phyloP scores from a whole-genome alignment of 2,888 invertebrate genomes.

The Xylota sylvarum region DNA sequence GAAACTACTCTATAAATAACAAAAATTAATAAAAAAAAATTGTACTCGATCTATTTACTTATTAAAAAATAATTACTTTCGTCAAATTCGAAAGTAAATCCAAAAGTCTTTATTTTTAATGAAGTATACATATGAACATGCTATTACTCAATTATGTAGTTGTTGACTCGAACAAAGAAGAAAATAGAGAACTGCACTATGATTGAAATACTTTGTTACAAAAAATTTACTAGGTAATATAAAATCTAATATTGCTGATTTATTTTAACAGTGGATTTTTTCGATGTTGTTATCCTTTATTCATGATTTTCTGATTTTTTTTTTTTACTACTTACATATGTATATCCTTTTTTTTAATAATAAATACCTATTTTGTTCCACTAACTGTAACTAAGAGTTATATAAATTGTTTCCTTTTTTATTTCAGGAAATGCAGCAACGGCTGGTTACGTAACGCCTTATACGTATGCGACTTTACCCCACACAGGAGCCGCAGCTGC shows the following conservation, averaged over 20 bases:
- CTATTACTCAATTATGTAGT: too few species aligned
- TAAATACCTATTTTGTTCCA: neutral
- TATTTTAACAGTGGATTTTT: neutral
- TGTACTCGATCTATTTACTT: too few species aligned
- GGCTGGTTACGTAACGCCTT: constrained; percentile 71
- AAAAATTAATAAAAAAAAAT: too few species aligned
- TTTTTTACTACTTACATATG: neutral
- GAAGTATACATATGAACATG: too few species aligned
- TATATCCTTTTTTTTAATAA: neutral
- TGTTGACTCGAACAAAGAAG: too few species aligned
- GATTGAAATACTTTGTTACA: neutral
- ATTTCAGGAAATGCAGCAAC: constrained; percentile 71
- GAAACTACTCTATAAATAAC: too few species aligned
- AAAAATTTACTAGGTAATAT: neutral
- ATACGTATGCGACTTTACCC: constrained; percentile 71
- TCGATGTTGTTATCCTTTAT: constrained; percentile 1
- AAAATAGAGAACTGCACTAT: neutral
- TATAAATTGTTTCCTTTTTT: neutral
- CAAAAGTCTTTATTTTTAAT: too few species aligned
- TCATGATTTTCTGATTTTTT: constrained; percentile 6
- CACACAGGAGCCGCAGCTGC: constrained; percentile 62
- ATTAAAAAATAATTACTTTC: too few species aligned
- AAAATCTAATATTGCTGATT: neutral
- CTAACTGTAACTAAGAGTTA: neutral
- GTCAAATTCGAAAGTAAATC: too few species aligned